Evolutionary conservation across 53 echinoderm and acorn worm genomes (phyloP), one percentile per base, ranked within the genome.

Genomic region (Holothuria leucospilota): DNA sequence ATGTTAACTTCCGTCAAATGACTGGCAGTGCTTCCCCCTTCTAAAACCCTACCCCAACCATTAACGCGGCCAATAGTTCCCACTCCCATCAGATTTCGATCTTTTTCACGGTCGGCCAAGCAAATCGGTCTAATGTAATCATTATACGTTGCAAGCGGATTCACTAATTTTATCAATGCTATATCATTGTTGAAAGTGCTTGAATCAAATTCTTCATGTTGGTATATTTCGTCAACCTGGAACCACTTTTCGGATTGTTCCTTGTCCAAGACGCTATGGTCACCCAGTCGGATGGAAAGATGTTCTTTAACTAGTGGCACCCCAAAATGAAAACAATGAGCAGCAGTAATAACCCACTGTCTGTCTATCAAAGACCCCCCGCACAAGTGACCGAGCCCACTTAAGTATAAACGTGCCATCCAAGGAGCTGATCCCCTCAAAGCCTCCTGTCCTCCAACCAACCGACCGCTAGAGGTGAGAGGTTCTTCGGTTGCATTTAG

Each of bases 331-430:
- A 96, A 58, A 69, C 96, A 94, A 39, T 92, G 87, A 1, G 94
- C 94, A 27, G 96, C 92, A 2, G 96, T 96, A 64, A 96, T 26
- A 12, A 92, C 92, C 96, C 96, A 96, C 10, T 86, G 86, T 71
- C 85, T 77, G 84, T 94, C 90, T n/a, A 96, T 34, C 24, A 96
- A 84, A 15, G 86, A 87, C 12, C 92, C 96, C 38, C 90, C 92
- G 49, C 94, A 96, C 16, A 92, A 40, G 84, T 88, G 87, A 38
- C 81, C 38, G 5, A 82, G 56, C 0, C 29, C 29, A 56, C 18
- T 5, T 51, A 74, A 21, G 77, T 72, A 94, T 52, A 96, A 86
- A 21, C 94, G 87, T 20, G 87, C 96, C 83, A 96, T 94, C 90
- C 94, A 96, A 26, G 72, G 72, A 20, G 72, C 72, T 23, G 72